phyloP scores from a whole-genome alignment of 2,888 invertebrate species.

The Leptogaster cylindrica region DNA sequence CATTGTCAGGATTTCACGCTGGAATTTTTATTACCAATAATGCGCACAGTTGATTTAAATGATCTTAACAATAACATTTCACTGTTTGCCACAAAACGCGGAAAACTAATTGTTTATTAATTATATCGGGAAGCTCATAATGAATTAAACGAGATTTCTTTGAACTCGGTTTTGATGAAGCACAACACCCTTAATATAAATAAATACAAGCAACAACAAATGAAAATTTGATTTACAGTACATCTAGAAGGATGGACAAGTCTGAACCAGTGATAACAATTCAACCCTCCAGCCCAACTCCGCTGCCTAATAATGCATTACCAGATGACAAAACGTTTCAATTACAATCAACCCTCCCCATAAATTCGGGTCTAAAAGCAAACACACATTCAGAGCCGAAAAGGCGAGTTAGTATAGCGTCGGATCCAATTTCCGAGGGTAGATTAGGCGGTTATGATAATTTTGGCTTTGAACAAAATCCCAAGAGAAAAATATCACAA shows the following conservation, averaged over 20 bases:
- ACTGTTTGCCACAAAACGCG: too few species aligned
- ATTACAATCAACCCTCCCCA: not conserved
- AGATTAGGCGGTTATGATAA: constrained; percentile 69
- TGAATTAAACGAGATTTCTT: not conserved
- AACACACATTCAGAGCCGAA: constrained; percentile 61
- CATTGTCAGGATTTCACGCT: too few species aligned
- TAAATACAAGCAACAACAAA: too few species aligned
- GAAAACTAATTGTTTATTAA: too few species aligned
- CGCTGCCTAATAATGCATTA: not conserved
- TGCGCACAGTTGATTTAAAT: too few species aligned
- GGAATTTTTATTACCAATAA: too few species aligned
- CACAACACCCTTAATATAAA: not conserved
- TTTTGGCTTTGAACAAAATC: constrained; percentile 69
- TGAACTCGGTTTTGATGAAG: not conserved
- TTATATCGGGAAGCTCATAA: not conserved
- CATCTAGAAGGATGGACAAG: constrained; percentile 18
- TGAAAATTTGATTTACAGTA: constrained; percentile 2
- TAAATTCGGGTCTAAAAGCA: constrained; percentile 22
- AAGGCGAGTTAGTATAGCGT: constrained; percentile 70
- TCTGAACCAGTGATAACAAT: constrained; percentile 23
- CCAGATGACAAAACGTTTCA: not conserved
- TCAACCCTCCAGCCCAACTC: constrained; percentile 19
- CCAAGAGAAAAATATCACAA: constrained; percentile 61
- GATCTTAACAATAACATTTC: too few species aligned
- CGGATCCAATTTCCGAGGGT: constrained; percentile 63